Base-by-base conservation (phyloP, 2,888 invertebrate genomes). In the Euplexia lucipara region DNA sequence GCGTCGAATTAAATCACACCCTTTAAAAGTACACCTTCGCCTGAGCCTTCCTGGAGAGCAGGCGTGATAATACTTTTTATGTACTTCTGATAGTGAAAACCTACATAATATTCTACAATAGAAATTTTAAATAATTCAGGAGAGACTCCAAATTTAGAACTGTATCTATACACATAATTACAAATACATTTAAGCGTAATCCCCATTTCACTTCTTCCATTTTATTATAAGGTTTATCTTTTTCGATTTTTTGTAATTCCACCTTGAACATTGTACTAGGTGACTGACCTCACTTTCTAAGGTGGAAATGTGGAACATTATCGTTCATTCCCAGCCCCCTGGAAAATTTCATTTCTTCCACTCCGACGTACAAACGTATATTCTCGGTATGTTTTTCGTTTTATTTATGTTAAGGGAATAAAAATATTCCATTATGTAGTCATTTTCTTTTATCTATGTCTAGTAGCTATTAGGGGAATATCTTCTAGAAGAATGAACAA, bases 311-410 rank as follows among this genome's bases (percentile, higher is more conserved):
- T 42, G 2, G 26, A 35, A 37, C 49, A 60, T 60, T 68, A 60
- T 42, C 49, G 20, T 68, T 42, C 37, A 45, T 60, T 37, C 8
- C 9, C 44, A 74, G 44, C 41, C 41, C 35, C 26, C 49, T 54
- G 35, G 60, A 74, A 74, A 60, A 52, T 58, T 58, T 60, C 18
- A 54, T 70, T 60, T 37, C 18, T 59, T 74, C 44, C 49, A 54
- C 30, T 20, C 8, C 30, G 26, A 39, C 39, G 67, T 70, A 26
- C 52, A 22, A 18, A 48, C 3, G 20, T 52, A 14, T 20, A 32
- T 51, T 51, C 30, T 14, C 18, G 22, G 2, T 47, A 32, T 52
- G 41, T 56, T 65, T n/a, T 20, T n/a, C 12, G 2, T 32, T 16
- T 41, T 64, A 63, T 63, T 53, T 71, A 44, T 39, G 53, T 14